Evolutionary conservation across 2,113 vertebrate species (phyloP), one percentile per base, ranked within the genome.

Genomic region (Crotalus horridus): DNA sequence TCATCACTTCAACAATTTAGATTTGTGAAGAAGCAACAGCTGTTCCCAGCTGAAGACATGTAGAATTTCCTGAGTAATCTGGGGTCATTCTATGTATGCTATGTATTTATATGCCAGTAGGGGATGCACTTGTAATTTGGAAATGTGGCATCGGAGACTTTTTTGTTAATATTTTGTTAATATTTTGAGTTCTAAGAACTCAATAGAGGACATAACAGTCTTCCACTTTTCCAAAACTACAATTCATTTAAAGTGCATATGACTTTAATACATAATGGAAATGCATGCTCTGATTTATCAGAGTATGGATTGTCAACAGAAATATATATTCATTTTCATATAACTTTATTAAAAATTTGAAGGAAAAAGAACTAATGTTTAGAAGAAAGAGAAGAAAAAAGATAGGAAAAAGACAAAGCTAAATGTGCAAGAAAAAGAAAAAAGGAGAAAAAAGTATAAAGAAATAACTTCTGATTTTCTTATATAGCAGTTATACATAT

Each of bases 221-320:
- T 93, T 91, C 90, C 54, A 90, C 87, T 95, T 87, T 90, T 95
- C 48, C 48, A 93, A 92, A 90, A 3, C 1, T 94, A 46, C 91
- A 90, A 95, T 94, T 86, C 87, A 39, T 95, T 92, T 94, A 93
- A 96, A 92, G 94, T 94, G 69, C 93, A 94, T 74, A 88, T 59
- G 26, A 86, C 5, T 48, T 29, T 46, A 90, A 90, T 92, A 91
- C 94, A 43, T 87, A 3, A 92, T 95, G 87, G 54, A 93, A 86
- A 96, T 93, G 24, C 61, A 87, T 69, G 93, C 93, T 95, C 92
- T 91, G 92, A 95, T 90, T 93, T 96, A 91, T 81, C 29, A 43
- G 85, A 93, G 95, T 94, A 90, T 91, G n/a, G 7, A 91, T 12
- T 94, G 93, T 85, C 91, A 94, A 87, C 74, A 90, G 85, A 55